Conservation (phyloP, 2,888 invertebrate genomes). For the Dryobota labecula region DNA sequence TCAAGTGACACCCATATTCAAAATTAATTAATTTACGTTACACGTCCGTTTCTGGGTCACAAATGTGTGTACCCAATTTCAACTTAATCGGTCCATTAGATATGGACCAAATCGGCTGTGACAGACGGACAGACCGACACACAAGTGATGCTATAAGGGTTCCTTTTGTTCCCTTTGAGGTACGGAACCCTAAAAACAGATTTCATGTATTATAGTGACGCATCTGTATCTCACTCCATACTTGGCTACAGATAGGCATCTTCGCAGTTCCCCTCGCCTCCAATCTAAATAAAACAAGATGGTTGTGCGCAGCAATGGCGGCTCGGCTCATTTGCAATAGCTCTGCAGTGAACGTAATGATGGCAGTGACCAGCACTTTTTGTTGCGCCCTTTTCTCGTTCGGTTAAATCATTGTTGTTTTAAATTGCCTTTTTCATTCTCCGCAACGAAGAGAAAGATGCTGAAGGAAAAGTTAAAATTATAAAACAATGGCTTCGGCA, state of each 20-base stretch:
- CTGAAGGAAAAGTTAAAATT: neutral
- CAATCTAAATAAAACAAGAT: slow-evolving; percentile 10
- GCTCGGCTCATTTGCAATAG: slow-evolving; percentile 36
- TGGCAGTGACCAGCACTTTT: slow-evolving; percentile 40
- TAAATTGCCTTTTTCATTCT: slow-evolving; percentile 38
- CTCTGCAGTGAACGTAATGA: slow-evolving; percentile 32
- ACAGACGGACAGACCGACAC: too few relatives aligned
- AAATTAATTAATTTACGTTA: too few relatives aligned
- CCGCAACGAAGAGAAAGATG: too few relatives aligned
- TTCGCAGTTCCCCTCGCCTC: neutral
- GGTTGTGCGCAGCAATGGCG: neutral
- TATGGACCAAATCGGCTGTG: too few relatives aligned
- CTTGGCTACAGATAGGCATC: neutral
- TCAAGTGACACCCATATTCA: too few relatives aligned
- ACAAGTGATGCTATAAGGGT: too few relatives aligned
- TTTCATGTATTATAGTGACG: neutral
- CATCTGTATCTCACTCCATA: too few relatives aligned
- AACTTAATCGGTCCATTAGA: too few relatives aligned
- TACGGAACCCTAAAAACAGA: too few relatives aligned
- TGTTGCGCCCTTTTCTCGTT: slow-evolving; percentile 8
- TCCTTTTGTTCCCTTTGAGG: too few relatives aligned
- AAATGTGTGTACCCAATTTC: too few relatives aligned
- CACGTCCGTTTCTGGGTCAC: too few relatives aligned
- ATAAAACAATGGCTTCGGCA: neutral
- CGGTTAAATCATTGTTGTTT: slow-evolving; percentile 29